These are phyloP conservation scores for Drepana arcuata DNA, from an alignment of 1,140 invertebrate species.

Conservation along the genomic window DNA sequence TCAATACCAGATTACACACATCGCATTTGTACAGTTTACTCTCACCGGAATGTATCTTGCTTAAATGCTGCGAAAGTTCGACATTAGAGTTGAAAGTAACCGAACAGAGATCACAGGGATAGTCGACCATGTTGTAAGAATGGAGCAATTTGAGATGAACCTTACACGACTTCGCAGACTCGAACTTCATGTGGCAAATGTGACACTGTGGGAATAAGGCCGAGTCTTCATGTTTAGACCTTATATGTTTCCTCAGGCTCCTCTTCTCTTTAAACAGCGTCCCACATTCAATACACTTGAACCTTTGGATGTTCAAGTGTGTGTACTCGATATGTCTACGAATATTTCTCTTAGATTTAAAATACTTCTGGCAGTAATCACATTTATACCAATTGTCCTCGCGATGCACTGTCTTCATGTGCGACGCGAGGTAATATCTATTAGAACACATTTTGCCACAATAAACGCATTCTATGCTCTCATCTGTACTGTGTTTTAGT, in stretches of 20 bases:
- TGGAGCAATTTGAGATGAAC: slow-evolving; percentile 47
- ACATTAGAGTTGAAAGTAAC: slow-evolving; percentile 33
- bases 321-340: slow-evolving; percentile 40
- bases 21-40: slow-evolving; percentile 50
- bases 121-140: slow-evolving; percentile 41
- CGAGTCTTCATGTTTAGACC: slow-evolving; percentile 41
- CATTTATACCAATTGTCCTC: slow-evolving; percentile 35
- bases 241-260: slow-evolving; percentile 44
- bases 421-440: slow-evolving; percentile 42
- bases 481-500: slow-evolving; percentile 38
- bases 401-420: slow-evolving; percentile 40
- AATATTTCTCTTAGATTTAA: slow-evolving; percentile 44
- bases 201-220: slow-evolving; percentile 42
- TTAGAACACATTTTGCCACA: slow-evolving; percentile 43
- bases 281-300: slow-evolving; percentile 50
- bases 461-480: slow-evolving; percentile 26
- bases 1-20: slow-evolving; percentile 41
- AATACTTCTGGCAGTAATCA: slow-evolving; percentile 43
- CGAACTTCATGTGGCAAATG: slow-evolving; percentile 45
- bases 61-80: slow-evolving; percentile 30
- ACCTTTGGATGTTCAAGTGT: slow-evolving; percentile 38
- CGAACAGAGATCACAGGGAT: slow-evolving; percentile 38
- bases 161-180: slow-evolving; percentile 53
- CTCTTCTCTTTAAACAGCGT: slow-evolving; percentile 50
- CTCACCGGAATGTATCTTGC: slow-evolving; percentile 38